Conservation (phyloP, 2,113 vertebrate species). For the Opisthocomus hoazin region DNA sequence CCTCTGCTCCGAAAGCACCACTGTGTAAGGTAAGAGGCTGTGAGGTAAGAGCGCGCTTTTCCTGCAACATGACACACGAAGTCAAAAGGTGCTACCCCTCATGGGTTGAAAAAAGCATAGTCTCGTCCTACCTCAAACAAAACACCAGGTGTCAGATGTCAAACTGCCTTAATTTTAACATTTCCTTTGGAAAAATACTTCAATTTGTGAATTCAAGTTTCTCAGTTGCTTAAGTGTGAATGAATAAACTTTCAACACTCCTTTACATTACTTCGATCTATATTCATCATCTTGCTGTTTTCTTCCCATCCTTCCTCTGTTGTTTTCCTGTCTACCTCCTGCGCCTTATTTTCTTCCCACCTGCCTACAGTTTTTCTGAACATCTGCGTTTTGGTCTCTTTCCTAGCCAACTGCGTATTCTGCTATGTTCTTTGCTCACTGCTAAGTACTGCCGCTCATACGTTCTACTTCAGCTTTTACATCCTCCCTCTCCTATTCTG, state of each 20-base stretch:
- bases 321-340: not conserved
- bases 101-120: not conserved
- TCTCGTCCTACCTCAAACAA: not conserved
- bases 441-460: not conserved
- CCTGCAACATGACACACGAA: not conserved
- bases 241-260: not conserved
- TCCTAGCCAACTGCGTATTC: not conserved
- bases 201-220: not conserved
- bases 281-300: not conserved
- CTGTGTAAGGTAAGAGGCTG: not conserved
- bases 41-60: accelerated
- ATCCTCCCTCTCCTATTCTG: not conserved
- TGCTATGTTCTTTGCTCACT: not conserved
- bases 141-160: not conserved
- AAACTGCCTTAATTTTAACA: not conserved
- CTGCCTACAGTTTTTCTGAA: not conserved
- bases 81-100: not conserved
- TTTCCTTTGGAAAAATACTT: not conserved
- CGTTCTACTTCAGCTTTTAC: not conserved
- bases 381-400: not conserved
- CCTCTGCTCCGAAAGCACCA: accelerated
- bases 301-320: not conserved
- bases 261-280: not conserved
- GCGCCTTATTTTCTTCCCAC: not conserved
- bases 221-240: not conserved